Base-by-base conservation (phyloP, 2,113 vertebrate genomes). In the Sinocyclocheilus anophthalmus region DNA sequence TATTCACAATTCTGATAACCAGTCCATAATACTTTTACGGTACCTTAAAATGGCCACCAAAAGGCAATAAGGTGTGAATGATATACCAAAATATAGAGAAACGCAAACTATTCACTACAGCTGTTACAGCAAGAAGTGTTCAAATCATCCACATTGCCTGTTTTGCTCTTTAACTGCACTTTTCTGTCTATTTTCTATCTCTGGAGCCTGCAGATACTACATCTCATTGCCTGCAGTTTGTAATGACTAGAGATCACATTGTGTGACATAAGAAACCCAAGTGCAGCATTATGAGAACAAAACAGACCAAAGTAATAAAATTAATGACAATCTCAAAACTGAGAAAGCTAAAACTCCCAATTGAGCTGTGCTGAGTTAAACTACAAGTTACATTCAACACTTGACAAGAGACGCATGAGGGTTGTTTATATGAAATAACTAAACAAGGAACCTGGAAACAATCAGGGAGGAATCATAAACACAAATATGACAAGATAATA, bases 361-460 rank as follows among this genome's bases (percentile, higher is more conserved):
- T 24, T 42, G 2, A 12, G 70, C 20, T 14, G 37, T 22, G 67
- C 33, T 39, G 70, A 45, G 37, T 22, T n/a, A 73, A 73, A 11
- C 67, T 20, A n/a, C 20, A 75, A 75, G 12, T n/a, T 45, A 48
- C 12, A 75, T 75, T 45, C 22, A 48, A 14, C 22, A 24, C 22
- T 48, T 75, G 72, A 39, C 33, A 72, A 48, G 72, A 75, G 39
- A 75, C 2, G 14, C 39, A 45, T 14, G 39, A 73, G 30, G 33
- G 33, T 1, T 48, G 12, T 75, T 73, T 48, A 13, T 13, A 48
- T 45, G n/a, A 42, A 84, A 57, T 26, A 55, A 73, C 67, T 39
- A 59, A 39, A 72, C 37, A 84, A 83, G 20, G 33, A 72, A 72
- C 69, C 33, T 22, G 33, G 18, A 37, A 72, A 70, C 67, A 70